phyloP scores from a whole-genome alignment of 2,113 vertebrate genomes.

The Solenodon paradoxus region DNA sequence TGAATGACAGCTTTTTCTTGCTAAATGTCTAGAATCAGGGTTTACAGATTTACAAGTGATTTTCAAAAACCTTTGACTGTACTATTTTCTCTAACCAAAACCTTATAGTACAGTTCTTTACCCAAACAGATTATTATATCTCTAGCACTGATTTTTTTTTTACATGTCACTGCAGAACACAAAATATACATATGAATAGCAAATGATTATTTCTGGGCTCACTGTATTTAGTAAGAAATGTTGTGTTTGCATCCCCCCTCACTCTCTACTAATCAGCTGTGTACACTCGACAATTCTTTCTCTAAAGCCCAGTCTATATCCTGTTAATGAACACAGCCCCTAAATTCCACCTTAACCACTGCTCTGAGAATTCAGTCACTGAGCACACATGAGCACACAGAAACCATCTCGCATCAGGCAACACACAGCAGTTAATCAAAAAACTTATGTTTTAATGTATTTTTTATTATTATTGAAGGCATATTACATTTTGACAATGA shows the following conservation, averaged over 20 bases:
- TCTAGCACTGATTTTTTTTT: background rate
- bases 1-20: background rate
- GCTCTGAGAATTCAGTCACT: background rate
- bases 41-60: background rate
- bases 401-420: background rate
- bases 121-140: background rate
- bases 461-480: no score
- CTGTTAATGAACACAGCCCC: background rate
- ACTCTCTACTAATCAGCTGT: background rate
- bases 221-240: background rate
- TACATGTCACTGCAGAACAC: background rate
- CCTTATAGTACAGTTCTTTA: background rate
- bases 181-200: background rate
- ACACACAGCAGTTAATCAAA: background rate
- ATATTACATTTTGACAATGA: no score
- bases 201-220: background rate
- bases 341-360: accelerated
- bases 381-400: no score
- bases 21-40: background rate
- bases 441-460: no score
- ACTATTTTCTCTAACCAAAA: background rate
- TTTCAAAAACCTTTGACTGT: background rate
- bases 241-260: background rate
- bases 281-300: background rate
- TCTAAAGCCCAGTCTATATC: background rate